Base-by-base conservation (phyloP, 2,888 invertebrate species). In the Leptura quadrifasciata region DNA sequence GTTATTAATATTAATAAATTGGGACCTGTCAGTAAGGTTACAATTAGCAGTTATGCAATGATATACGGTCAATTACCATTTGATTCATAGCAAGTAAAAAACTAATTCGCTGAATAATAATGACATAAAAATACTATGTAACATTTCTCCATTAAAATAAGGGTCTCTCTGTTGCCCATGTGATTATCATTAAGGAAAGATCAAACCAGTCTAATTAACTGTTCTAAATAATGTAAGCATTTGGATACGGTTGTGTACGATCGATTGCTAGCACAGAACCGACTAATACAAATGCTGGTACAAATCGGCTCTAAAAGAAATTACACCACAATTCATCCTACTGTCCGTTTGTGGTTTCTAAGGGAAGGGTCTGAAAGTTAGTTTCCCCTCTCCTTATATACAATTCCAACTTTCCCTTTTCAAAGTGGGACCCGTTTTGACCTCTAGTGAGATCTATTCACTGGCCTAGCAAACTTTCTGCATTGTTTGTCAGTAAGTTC, bases 281-380 rank as follows among this genome's bases (percentile, higher is more conserved):
- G 47, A 47, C 47, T n/a, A 47, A 47, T 47, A 47, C 12, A 47
- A 47, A 47, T n/a, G 47, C 47, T 47, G 47, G n/a, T 47, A 47
- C 47, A 47, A 47, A 47, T 47, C 47, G n/a, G n/a, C 47, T 47
- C 12, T 47, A 47, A 47, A 55, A 69, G 69, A 63, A 63, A 69
- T 74, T 69, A 63, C 69, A 61, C 57, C 61, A 69, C 69, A 63
- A 69, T 74, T 74, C 70, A 63, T 55, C 55, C 63, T 61, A 69
- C n/a, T 24, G 58, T 17, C 35, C 58, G 54, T 74, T 54, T 69
- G 74, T 63, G 74, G 63, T 20, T 31, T 24, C 72, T n/a, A 31
- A 20, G 17, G 18, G 63, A 63, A 39, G 69, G 69, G 69, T 60
- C 69, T 8, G 58, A 69, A 69, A 69, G 69, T 69, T 69, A 68